Base-by-base conservation (phyloP, 2,113 vertebrate genomes). In the Neopipo cinnamomea region DNA sequence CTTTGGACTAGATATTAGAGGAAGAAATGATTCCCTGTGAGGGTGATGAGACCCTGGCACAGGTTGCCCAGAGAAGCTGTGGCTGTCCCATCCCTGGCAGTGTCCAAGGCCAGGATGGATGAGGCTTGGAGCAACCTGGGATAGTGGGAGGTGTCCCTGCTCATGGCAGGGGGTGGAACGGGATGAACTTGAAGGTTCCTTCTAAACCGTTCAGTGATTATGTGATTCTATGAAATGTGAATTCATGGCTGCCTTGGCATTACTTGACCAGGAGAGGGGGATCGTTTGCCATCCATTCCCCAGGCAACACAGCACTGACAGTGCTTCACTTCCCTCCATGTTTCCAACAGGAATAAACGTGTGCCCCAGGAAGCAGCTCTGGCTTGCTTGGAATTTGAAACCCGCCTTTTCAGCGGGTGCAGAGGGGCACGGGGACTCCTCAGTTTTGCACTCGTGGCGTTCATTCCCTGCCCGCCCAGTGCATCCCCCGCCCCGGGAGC, bases 231-330 rank as follows among this genome's bases (percentile, higher is more conserved):
- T 3, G 30, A 12, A 24, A 41, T 12, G 22, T 3, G 44, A 21
- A 19, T 35, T 8, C 18, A 0, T 3, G 1, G 18, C 62, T 93
- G 81, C 80, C 35, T 73, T 96, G 30, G n/a, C 87, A 0, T 9
- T 1, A 8, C 14, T 50, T 55, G 22, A 7, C 98, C 98, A 96
- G 97, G 47, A 98, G 98, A 96, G 97, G 98, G 97, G 53, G 95
- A 59, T 63, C 91, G 7, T 65, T 85, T 33, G 31, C 94, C 86
- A 4, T 47, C 37, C 37, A 4, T 87, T 92, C 31, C 52, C 11
- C 31, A 6, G 53, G 49, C 41, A 0, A 47, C 18, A 0, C 12
- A 17, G 8, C 23, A 0, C 49, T 1, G 39, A 6, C 6, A 9
- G 19, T 1, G 1, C 47, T 83, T 58, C 9, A 0, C 25, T 53